Evolutionary conservation across 2,888 invertebrate species (phyloP).

Genomic region (Tholera decimalis): DNA sequence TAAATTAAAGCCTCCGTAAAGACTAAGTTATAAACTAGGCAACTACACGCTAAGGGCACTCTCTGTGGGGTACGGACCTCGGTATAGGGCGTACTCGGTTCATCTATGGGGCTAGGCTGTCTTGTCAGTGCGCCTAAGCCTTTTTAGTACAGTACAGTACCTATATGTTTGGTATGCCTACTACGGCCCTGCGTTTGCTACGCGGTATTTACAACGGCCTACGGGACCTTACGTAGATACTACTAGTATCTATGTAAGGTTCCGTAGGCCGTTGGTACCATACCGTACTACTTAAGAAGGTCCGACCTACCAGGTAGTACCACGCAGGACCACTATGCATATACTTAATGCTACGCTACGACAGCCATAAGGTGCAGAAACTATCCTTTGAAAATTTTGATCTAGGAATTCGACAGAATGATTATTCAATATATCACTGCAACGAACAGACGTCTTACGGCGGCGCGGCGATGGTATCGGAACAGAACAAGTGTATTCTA

Average conservation of each 20-base stretch:
- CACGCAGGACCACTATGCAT: slow-evolving; percentile 23
- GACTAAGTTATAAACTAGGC: too few species aligned
- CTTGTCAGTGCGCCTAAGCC: not conserved
- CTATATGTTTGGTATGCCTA: too few species aligned
- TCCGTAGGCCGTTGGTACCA: too few species aligned
- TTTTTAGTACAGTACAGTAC: not conserved
- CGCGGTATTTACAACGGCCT: slow-evolving; percentile 4
- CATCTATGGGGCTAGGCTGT: not conserved
- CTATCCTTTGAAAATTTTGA: not conserved
- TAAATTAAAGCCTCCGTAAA: too few species aligned
- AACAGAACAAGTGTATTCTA: slow-evolving; percentile 72
- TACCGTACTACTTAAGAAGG: too few species aligned
- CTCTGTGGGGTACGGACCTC: too few species aligned
- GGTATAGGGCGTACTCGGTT: not conserved
- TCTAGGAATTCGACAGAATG: slow-evolving; percentile 32
- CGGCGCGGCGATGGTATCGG: slow-evolving; percentile 80
- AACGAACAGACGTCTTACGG: slow-evolving; percentile 46
- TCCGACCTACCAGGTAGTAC: too few species aligned
- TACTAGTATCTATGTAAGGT: too few species aligned
- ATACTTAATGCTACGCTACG: not conserved
- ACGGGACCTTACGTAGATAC: not conserved
- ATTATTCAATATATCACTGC: slow-evolving; percentile 48
- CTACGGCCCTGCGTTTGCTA: slow-evolving; percentile 3
- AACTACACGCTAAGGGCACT: too few species aligned
- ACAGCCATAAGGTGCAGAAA: too few species aligned